Base-by-base conservation (phyloP, 2,113 vertebrate genomes). In the Paradisaea rubra region DNA sequence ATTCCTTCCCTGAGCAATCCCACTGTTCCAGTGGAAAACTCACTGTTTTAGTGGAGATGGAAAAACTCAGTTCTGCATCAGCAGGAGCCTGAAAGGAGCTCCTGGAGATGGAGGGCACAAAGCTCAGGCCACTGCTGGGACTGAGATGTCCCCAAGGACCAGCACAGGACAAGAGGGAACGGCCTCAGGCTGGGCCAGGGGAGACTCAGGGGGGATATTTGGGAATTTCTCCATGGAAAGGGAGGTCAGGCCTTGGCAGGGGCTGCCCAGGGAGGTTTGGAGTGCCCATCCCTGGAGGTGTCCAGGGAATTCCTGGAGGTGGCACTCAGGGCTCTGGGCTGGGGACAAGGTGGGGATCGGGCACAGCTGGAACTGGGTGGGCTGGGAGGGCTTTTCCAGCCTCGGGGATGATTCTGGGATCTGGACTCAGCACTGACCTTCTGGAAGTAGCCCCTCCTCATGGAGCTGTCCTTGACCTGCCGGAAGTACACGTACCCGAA, bases 381-480 rank as follows among this genome's bases (percentile, higher is more conserved):
- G 15, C 41, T 63, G 23, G 65, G 24, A 28, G 56, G 45, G n/a
- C 28, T 87, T 24, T 30, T 17, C 65, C 85, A 64, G 0, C 13
- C n/a, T 0, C 49, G 4, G 72, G 54, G n/a, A 39, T 19, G 6
- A 7, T 10, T 0, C 1, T 0, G 4, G 37, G 72, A 13, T 19
- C 13, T 3, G 10, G n/a, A 20, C 17, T 41, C 72, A 44, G 57
- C 11, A n/a, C 97, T 95, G 89, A 99, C 99, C 99, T 99, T 99
- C 97, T 99, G 99, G 96, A 99, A 99, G 95, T 99, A 99, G 27
- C 99, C 99, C 86, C 99, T 98, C 97, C 98, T 99, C 94, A 99
- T 94, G 2, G 99, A 98, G 73, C 97, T 97, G 92, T 99, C 99
- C 97, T 98, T 99, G 87, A 99, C 99, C 96, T 99, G 99, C 89